These are phyloP conservation scores for Marmota flaviventris DNA, from an alignment of 2,113 vertebrate genomes.

Conservation along the genomic window DNA sequence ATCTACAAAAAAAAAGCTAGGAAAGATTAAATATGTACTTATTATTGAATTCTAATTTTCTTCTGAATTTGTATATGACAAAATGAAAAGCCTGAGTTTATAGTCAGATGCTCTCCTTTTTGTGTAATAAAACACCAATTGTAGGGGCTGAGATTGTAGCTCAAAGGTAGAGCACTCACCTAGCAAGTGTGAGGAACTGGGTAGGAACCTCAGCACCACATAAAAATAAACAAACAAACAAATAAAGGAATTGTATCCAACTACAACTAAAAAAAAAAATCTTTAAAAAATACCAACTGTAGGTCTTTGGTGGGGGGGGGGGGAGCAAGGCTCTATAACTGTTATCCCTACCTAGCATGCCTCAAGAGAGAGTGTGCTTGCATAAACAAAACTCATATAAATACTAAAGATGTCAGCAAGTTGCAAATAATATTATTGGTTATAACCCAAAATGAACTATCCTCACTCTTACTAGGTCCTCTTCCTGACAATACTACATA, in stretches of 20 bases:
- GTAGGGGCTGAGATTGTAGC: neutral
- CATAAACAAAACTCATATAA: slow-evolving; percentile 11
- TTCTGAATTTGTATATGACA: neutral
- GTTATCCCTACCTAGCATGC: neutral
- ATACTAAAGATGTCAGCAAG: neutral
- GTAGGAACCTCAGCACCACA: no score
- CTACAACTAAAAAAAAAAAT: no score
- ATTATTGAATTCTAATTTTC: neutral
- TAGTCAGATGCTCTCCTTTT: neutral
- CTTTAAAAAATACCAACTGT: neutral
- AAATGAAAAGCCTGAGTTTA: slow-evolving; percentile 37
- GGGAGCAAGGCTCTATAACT: neutral
- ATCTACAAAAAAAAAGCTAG: neutral
- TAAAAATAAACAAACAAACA: no score
- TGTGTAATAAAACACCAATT: neutral
- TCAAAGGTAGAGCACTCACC: no score
- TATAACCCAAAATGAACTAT: neutral
- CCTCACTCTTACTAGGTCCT: neutral
- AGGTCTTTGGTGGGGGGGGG: neutral
- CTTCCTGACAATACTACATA: neutral
- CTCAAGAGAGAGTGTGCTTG: neutral
- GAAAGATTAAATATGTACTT: neutral
- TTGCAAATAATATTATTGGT: neutral
- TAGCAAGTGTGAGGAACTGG: no score
- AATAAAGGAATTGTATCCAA: no score